Evolutionary conservation across 2,888 invertebrate genomes (phyloP).

Genomic region (Oscheius sp.): DNA sequence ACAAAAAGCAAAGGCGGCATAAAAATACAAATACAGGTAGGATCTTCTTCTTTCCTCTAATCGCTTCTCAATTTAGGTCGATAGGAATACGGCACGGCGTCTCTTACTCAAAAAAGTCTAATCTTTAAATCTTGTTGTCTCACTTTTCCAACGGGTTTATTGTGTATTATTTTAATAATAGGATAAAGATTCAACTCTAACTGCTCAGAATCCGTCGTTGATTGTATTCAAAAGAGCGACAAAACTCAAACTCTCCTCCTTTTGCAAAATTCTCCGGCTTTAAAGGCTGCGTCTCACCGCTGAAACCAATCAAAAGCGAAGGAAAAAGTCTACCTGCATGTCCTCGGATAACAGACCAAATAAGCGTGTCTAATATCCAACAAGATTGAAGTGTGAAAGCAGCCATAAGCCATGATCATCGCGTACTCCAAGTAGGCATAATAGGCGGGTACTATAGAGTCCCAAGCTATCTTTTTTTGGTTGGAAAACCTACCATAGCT

Average conservation of each 20-base stretch:
- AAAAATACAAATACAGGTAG: conserved; percentile 24
- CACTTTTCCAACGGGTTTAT: not conserved
- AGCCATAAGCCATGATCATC: conserved; percentile 51
- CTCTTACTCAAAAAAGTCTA: conserved; percentile 19
- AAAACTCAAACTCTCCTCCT: conserved; percentile 47
- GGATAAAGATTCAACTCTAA: not conserved
- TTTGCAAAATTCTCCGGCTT: conserved; percentile 57
- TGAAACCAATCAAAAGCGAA: conserved; percentile 26
- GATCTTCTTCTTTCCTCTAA: not conserved
- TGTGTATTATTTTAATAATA: conserved; percentile 1
- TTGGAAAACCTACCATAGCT: conserved; percentile 49
- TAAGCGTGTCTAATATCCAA: conserved; percentile 60
- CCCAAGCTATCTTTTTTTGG: not conserved
- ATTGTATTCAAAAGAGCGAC: conserved; percentile 49
- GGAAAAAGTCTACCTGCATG: conserved; percentile 30
- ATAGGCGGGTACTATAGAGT: conserved; percentile 56
- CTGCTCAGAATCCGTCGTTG: conserved; percentile 42
- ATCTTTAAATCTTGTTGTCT: not conserved
- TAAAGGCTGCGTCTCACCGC: conserved; percentile 66
- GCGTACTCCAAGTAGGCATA: conserved; percentile 63
- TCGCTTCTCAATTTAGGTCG: conserved; percentile 7
- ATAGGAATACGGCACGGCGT: conserved; percentile 22
- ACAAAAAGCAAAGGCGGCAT: conserved; percentile 1
- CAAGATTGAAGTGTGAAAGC: conserved; percentile 56
- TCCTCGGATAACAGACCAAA: conserved; percentile 60